Base-by-base conservation (phyloP, 1,140 invertebrate genomes). In the Cyclargus thomasi region DNA sequence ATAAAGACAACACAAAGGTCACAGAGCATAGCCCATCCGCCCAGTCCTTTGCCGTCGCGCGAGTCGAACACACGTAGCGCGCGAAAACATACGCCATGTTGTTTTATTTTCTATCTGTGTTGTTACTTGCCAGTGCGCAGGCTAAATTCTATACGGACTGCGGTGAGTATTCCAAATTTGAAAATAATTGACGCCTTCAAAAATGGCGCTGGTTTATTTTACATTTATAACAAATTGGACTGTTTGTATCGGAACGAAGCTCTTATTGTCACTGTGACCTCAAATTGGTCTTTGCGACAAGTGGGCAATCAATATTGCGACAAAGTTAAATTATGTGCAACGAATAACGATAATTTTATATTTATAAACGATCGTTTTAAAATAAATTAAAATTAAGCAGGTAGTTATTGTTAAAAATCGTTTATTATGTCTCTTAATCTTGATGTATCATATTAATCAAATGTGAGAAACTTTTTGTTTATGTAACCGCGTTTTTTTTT, bases 131-230 rank as follows among this genome's bases (percentile, higher is more conserved):
- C 72, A 81, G 80, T 82, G 79, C 77, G 10, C 75, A 88, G 53
- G 86, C 82, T 14, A 88, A 86, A 62, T 88, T 86, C 72, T 86
- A 83, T 77, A 80, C 69, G 67, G 86, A 88, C 72, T 88, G 86
- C 70, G 86, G 86, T 88, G 81, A 75, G 70, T 71, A 3, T 23
- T 39, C 18, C 0, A 55, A 18, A n/a, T 29, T 35, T 23, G 14
- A 17, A 47, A 47, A 47, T 16, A 47, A 47, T 14, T 47, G 39
- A 47, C 39, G 39, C 29, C 5, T 7, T 29, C 29, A 29, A 29
- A 29, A 29, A 29, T 6, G 2, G 4, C 29, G 29, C 29, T 0
- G 29, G 29, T 29, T 29, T 29, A 29, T 29, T 29, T 29, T 29
- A 29, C 29, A 29, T 29, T 29, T 29, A 8, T 8, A 8, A 47